Evolutionary conservation across 2,113 vertebrate species (phyloP).

Genomic region (Cinclus cinclus): DNA sequence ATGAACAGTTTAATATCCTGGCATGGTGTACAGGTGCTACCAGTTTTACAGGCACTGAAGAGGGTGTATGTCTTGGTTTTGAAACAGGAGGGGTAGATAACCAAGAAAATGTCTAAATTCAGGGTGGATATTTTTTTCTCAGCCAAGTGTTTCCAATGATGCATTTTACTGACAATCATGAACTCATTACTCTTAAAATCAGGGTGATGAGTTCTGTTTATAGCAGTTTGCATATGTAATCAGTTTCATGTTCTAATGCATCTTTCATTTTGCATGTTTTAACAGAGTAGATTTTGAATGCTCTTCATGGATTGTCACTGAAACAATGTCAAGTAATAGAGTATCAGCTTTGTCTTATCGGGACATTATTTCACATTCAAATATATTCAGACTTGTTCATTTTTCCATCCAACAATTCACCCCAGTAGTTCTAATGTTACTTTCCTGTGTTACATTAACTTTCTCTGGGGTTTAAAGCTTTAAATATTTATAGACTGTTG

Average conservation of each 20-base stretch:
- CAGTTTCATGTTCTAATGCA: not conserved
- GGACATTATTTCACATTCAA: not conserved
- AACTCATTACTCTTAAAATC: not conserved
- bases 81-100: not conserved
- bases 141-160: not conserved
- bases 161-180: not conserved
- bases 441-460: not conserved
- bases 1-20: not conserved
- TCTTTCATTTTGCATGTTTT: not conserved
- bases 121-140: not conserved
- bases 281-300: not conserved
- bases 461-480: not conserved
- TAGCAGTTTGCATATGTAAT: not conserved
- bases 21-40: conserved; percentile 25
- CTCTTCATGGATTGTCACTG: not conserved
- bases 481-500: conserved; percentile 5
- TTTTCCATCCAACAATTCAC: conserved; percentile 21
- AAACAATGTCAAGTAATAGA: not conserved
- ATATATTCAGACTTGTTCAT: not conserved
- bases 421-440: not conserved
- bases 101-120: not conserved
- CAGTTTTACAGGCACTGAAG: conserved; percentile 1
- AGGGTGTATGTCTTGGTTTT: not conserved
- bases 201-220: not conserved
- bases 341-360: not conserved